Base-by-base conservation (phyloP, 1,140 invertebrate genomes). In the Eurytemora carolleeae region DNA sequence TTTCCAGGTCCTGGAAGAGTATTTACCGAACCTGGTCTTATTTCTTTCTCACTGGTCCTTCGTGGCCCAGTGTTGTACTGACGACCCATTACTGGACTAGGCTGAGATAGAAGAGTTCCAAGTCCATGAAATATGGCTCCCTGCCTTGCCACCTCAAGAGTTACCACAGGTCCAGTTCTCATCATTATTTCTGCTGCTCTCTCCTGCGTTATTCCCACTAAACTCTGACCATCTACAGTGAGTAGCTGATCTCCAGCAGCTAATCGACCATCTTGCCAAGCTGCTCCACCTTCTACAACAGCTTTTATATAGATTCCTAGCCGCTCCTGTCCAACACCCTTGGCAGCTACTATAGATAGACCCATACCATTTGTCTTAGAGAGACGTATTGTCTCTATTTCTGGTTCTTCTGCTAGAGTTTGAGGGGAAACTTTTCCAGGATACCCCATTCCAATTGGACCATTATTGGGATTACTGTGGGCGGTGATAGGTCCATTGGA, bases 261-360 rank as follows among this genome's bases (percentile, higher is more conserved):
- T 58, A 99, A 75, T 61, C 91, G 77, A 3, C 91, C 90, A 76
- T 97, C 92, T 78, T 83, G 65, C 15, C 70, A 71, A 64, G 93
- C 94, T 55, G 92, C 91, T 56, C 93, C 93, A 55, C 90, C 90
- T 63, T 87, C 81, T 23, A 98, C 92, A 20, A 98, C 92, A 61
- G 90, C 93, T 75, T 97, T 97, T 61, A 98, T 93, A 71, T 97
- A 98, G 70, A 97, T 97, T 26, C 93, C 93, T 53, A 93, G 75
- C 67, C 87, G 2, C 21, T 62, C 60, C 24, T 62, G 57, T 55
- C 60, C 60, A 7, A 62, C 54, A n/a, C 60, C 88, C 78, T 89
- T 90, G 7, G 88, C 88, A 19, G 89, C 89, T 20, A 94, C 87
- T 66, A 94, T 94, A 66, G 87, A 91, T 57, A 94, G 76, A 15